Evolutionary conservation across 2,888 invertebrate species (phyloP), one percentile per base, ranked within the genome.

Genomic region (Eurois occulta): DNA sequence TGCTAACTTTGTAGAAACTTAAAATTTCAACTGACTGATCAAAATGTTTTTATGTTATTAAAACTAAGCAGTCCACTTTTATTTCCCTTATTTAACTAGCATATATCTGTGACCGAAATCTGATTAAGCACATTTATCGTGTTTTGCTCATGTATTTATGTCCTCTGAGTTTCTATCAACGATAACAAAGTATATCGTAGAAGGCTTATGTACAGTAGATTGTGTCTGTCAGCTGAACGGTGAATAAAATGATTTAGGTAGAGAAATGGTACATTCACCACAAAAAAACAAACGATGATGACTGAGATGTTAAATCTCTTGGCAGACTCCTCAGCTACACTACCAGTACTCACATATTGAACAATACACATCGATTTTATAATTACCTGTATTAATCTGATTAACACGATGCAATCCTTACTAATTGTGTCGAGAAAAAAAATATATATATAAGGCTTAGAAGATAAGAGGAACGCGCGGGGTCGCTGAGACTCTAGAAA

Each of bases 91-190:
- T 38, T 55, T 48, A 21, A 67, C 16, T n/a, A 60, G 66, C 32
- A 28, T 67, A 28, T 67, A 66, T 48, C 77, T 52, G 18, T 70
- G 62, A 48, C 18, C 35, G 1, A 43, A 69, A 78, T 78, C 70
- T 69, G n/a, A 66, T 28, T 10, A 77, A 46, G 38, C 38, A 35
- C 16, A 32, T 48, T 46, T 13, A 60, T 77, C 21, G 48, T 60
- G n/a, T 46, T 38, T 24, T 43, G 28, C 18, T 69, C 4, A 24
- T 24, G n/a, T 60, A 4, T 48, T n/a, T 60, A 43, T 32, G 7
- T n/a, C 38, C 6, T 62, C 28, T 7, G 35, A 28, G 32, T 60
- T 13, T 35, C 21, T 67, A 48, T 48, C 2, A 11, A 66, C 28
- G 13, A 55, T 55, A 8, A 46, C 24, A 28, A n/a, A 65, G 4